Evolutionary conservation across 2,888 invertebrate species (phyloP).

Genomic region (Nemurella pictetii): DNA sequence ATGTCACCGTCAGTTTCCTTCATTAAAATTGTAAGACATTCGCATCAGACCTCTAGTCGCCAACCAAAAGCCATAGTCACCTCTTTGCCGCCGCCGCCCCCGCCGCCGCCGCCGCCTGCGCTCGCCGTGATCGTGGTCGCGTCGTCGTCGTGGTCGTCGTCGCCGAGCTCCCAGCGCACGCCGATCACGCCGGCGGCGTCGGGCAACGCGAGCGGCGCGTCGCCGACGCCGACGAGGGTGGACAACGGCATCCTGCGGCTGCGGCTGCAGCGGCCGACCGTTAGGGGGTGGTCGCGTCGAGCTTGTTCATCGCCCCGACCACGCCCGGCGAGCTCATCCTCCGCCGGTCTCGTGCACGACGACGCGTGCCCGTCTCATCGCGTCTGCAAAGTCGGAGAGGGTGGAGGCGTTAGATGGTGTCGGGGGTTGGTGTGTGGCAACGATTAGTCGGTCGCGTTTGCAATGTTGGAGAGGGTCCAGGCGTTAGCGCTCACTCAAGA

Average conservation of each 20-base stretch:
- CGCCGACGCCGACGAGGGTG: slow-evolving; percentile 19
- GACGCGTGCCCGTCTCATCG: slow-evolving; percentile 49
- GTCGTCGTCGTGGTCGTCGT: slow-evolving; percentile 39
- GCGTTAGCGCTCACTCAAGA: too few species aligned
- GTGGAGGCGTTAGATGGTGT: too few species aligned
- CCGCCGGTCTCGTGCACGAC: slow-evolving; percentile 55
- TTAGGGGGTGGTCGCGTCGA: background rate
- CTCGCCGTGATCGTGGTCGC: slow-evolving; percentile 27
- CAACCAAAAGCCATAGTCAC: too few species aligned
- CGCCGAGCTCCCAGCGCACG: slow-evolving; percentile 40
- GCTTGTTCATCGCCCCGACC: slow-evolving; percentile 47
- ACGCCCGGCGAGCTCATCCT: slow-evolving; percentile 45
- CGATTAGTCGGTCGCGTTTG: too few species aligned
- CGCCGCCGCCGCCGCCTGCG: slow-evolving; percentile 34
- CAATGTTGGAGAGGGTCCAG: too few species aligned
- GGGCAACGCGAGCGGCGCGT: slow-evolving; percentile 32
- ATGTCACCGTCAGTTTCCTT: too few species aligned
- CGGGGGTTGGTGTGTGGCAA: too few species aligned
- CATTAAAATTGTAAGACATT: too few species aligned
- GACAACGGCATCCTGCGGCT: slow-evolving; percentile 48
- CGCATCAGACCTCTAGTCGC: too few species aligned
- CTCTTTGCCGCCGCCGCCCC: slow-evolving; percentile 40
- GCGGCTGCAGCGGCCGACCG: slow-evolving; percentile 57
- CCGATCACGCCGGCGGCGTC: slow-evolving; percentile 40
- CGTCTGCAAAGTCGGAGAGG: too few species aligned